Evolutionary conservation across 1,140 invertebrate species (phyloP), one percentile per base, ranked within the genome.

Genomic region (Nasonia vitripennis): DNA sequence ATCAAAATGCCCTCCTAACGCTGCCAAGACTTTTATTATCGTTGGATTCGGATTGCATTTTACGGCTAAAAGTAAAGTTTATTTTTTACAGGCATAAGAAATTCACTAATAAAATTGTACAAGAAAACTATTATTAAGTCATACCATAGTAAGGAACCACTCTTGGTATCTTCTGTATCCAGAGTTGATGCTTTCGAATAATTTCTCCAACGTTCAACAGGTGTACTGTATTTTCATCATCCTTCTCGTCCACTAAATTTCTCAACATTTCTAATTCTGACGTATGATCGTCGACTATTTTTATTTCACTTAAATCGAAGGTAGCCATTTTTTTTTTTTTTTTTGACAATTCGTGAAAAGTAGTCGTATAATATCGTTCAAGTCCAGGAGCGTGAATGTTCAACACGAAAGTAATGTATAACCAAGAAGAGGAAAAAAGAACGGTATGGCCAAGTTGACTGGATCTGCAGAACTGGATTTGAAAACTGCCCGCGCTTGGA

Each of bases 1-100:
- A 89, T 97, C 96, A 91, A 97, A 97, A 45, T 95, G 94, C 73
- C 94, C 92, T 78, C 96, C 96, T 55, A 96, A 92, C 68, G 94
- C 92, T 11, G 95, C 95, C 34, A 96, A 90, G 71, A 95, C 90
- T 90, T 95, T 94, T 41, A 97, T 91, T 10, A 97, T 93, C 71
- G 92, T 93, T 9, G 94, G 92, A 90, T 95, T 93, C 81, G 96
- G 95, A 91, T 97, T 97, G 85, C 96, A 96, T 91, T 97, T 97
- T 67, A 97, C 94, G 81, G 97, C 96, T 93, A 74, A 12, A 89
- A 89, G 14, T n/a, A 82, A 85, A 86, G 27, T 27, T 27, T 27
- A 27, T 27, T 27, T 27, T 27, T 27, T 27, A 27, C 27, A 27
- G 27, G 27, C 1, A 27, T 27, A 27, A 27, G 27, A 27, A 27